Evolutionary conservation across 2,888 invertebrate genomes (phyloP).

Genomic region (Drosophila emarginata): DNA sequence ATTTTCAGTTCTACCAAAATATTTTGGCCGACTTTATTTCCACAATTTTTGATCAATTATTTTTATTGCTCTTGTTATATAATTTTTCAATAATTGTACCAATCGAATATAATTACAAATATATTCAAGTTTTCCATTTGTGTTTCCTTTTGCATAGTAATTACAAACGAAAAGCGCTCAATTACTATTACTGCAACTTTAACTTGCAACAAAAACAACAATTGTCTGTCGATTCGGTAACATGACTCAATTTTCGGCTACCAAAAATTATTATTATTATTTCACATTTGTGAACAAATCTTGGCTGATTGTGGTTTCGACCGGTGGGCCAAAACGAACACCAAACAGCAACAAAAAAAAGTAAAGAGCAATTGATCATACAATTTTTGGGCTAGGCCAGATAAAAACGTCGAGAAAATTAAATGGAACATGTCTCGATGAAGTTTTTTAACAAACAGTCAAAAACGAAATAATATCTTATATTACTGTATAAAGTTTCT

Average conservation of each 20-base stretch:
- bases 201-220: slow-evolving; percentile 50
- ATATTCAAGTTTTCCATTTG: slow-evolving; percentile 61
- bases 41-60: slow-evolving; percentile 16
- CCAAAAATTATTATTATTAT: slow-evolving; percentile 71
- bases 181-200: slow-evolving; percentile 72
- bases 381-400: slow-evolving; percentile 1
- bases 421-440: too few relatives aligned
- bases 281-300: slow-evolving; percentile 60
- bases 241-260: slow-evolving; percentile 65
- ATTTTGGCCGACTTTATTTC: too few relatives aligned
- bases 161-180: slow-evolving; percentile 62
- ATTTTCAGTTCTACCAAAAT: not conserved
- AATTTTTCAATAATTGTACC: slow-evolving; percentile 69
- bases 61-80: slow-evolving; percentile 21
- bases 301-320: slow-evolving; percentile 46
- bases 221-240: slow-evolving; percentile 67
- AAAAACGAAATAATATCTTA: slow-evolving; percentile 34
- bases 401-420: too few relatives aligned
- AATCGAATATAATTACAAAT: slow-evolving; percentile 73
- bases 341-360: slow-evolving; percentile 27
- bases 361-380: slow-evolving; percentile 17
- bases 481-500: too few relatives aligned
- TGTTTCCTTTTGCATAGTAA: slow-evolving; percentile 70
- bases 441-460: slow-evolving; percentile 14
- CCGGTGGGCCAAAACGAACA: slow-evolving; percentile 27